Conservation (phyloP, 2,113 vertebrate species). For the Antennarius striatus region DNA sequence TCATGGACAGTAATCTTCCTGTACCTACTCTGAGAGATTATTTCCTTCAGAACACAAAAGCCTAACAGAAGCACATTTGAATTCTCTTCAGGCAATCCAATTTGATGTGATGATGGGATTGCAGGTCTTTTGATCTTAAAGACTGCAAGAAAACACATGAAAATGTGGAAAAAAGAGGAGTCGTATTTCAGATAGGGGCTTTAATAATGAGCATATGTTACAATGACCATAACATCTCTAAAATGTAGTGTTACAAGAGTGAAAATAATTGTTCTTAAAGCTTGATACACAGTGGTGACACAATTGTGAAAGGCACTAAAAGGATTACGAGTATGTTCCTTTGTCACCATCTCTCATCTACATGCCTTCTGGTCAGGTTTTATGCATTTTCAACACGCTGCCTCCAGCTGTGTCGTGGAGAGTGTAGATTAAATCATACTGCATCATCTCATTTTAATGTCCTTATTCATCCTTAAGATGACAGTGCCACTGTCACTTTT, state of each 20-base stretch:
- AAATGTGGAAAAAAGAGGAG: background rate
- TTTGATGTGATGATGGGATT: conserved; percentile 35
- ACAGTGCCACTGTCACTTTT: background rate
- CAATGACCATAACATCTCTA: conserved; percentile 4
- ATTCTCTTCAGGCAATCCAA: conserved; percentile 12
- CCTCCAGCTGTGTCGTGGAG: conserved; percentile 44
- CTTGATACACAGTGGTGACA: conserved; percentile 24
- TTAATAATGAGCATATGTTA: background rate
- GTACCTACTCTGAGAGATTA: conserved; percentile 20
- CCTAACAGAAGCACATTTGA: conserved; percentile 4
- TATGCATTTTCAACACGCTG: conserved; percentile 37
- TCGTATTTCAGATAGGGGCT: background rate
- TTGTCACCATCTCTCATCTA: conserved; percentile 51
- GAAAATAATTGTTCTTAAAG: conserved; percentile 27
- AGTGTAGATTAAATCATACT: conserved; percentile 34
- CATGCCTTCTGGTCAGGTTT: conserved; percentile 56
- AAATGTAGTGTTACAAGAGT: conserved; percentile 10
- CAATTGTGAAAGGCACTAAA: conserved; percentile 58
- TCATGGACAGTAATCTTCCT: conserved; percentile 23
- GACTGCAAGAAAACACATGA: conserved; percentile 23
- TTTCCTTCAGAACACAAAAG: conserved; percentile 11
- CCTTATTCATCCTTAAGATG: conserved; percentile 12
- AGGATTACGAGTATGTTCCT: conserved; percentile 54
- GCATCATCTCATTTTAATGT: conserved; percentile 21
- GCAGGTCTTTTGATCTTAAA: conserved; percentile 36